Evolutionary conservation across 2,888 invertebrate genomes (phyloP).

Genomic region (Stictocephala bisonia): DNA sequence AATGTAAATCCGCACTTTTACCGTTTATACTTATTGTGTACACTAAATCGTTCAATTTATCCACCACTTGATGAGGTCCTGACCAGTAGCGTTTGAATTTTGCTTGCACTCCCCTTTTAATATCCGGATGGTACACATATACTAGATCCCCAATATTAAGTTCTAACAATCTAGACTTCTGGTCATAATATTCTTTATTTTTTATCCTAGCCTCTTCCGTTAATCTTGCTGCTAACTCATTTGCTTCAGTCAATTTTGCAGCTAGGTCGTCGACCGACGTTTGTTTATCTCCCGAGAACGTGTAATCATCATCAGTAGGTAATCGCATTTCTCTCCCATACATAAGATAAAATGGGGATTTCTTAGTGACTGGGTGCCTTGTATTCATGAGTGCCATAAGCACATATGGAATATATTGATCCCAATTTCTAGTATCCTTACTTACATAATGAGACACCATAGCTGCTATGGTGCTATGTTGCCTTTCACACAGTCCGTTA

Average conservation of each 20-base stretch:
- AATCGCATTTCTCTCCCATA: neutral
- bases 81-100: slow-evolving; percentile 9
- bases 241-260: neutral
- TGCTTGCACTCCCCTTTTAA: neutral
- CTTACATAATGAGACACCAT: slow-evolving; percentile 60
- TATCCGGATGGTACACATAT: slow-evolving; percentile 2
- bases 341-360: slow-evolving; percentile 5
- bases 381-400: too few species aligned
- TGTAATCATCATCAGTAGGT: neutral
- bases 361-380: neutral
- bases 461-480: slow-evolving; percentile 60
- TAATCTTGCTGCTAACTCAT: neutral
- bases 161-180: neutral
- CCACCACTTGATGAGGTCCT: slow-evolving; percentile 21
- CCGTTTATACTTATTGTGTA: neutral
- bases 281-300: neutral
- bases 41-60: neutral
- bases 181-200: neutral
- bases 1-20: neutral
- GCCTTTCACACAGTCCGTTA: slow-evolving; percentile 61
- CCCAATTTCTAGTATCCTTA: slow-evolving; percentile 60
- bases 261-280: neutral
- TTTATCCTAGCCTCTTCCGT: neutral
- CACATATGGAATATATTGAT: slow-evolving; percentile 58
- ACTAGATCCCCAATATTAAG: neutral